Percentiles rank a stretch among this genome's conserved stretches.
These are phyloP conservation scores for Brachyptera risi DNA, from an alignment of 2,888 invertebrate species.

Conservation along the genomic window DNA sequence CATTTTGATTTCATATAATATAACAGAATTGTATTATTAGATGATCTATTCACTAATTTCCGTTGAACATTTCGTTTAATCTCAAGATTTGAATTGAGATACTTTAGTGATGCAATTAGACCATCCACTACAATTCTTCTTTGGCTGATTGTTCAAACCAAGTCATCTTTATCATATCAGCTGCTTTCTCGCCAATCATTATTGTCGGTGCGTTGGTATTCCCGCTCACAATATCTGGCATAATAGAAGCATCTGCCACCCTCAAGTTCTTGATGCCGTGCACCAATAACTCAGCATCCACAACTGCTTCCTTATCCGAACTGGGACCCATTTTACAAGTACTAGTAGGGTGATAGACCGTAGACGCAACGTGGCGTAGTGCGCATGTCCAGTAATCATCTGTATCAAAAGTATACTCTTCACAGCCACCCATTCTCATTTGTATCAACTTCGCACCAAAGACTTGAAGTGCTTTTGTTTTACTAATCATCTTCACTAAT, in stretches of 20 bases:
- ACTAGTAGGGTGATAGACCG: constrained; percentile 39
- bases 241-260: constrained; percentile 65
- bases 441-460: constrained; percentile 33
- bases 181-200: constrained; percentile 64
- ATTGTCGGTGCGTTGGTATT: constrained; percentile 65
- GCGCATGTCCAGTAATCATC: constrained; percentile 38
- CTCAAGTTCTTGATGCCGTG: constrained; percentile 61
- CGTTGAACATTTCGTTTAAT: too few relatives aligned
- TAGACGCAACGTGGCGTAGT: constrained; percentile 35
- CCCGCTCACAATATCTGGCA: constrained; percentile 60
- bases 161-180: constrained; percentile 58
- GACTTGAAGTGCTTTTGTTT: constrained; percentile 17
- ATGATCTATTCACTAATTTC: too few relatives aligned
- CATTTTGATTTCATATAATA: too few relatives aligned
- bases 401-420: constrained; percentile 29
- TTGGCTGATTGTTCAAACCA: constrained; percentile 18
- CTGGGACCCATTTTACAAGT: constrained; percentile 42
- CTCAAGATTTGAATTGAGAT: too few relatives aligned
- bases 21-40: too few relatives aligned
- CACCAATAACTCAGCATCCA: constrained; percentile 47
- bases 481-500: constrained; percentile 33
- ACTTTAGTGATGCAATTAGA: too few relatives aligned
- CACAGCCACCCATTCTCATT: constrained; percentile 35
- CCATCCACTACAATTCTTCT: too few relatives aligned
- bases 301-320: constrained; percentile 42